Evolutionary conservation across 2,888 invertebrate genomes (phyloP).

Genomic region (Torymus texanus): DNA sequence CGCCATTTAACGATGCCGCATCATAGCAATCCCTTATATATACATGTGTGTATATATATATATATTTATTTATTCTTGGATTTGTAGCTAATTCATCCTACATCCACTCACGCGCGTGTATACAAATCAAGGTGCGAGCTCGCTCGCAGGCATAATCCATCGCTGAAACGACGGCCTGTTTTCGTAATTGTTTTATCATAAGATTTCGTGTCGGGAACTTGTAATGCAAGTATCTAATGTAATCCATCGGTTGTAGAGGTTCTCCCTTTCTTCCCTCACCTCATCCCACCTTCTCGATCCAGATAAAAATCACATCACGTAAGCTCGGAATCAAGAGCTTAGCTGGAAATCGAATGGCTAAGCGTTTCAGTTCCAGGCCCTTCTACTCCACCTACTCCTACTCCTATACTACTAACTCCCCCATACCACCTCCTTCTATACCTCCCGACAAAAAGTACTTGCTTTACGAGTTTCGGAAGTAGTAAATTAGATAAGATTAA

Average conservation of each 20-base stretch:
- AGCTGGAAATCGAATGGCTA: constrained; percentile 44
- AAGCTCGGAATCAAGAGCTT: constrained; percentile 45
- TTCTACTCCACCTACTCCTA: too few relatives aligned
- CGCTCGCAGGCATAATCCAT: too few relatives aligned
- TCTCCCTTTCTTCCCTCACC: too few relatives aligned
- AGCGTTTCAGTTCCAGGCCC: constrained; percentile 25
- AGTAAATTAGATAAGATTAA: constrained; percentile 30
- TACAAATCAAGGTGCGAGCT: too few relatives aligned
- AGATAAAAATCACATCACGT: constrained; percentile 50
- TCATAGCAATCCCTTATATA: background rate
- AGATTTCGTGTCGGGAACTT: constrained; percentile 18
- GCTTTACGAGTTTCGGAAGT: constrained; percentile 18
- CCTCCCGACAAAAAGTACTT: constrained; percentile 24
- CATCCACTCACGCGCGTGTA: too few relatives aligned
- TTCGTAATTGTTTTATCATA: constrained; percentile 43
- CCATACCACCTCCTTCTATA: too few relatives aligned
- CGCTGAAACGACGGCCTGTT: background rate
- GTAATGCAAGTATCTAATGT: constrained; percentile 25
- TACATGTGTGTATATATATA: too few relatives aligned
- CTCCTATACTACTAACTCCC: too few relatives aligned
- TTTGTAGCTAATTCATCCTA: too few relatives aligned
- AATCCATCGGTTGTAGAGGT: constrained; percentile 2
- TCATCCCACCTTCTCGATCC: background rate
- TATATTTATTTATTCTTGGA: background rate
- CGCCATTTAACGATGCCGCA: background rate